Evolutionary conservation across 2,888 invertebrate genomes (phyloP).

Genomic region (Melanchra persicariae): DNA sequence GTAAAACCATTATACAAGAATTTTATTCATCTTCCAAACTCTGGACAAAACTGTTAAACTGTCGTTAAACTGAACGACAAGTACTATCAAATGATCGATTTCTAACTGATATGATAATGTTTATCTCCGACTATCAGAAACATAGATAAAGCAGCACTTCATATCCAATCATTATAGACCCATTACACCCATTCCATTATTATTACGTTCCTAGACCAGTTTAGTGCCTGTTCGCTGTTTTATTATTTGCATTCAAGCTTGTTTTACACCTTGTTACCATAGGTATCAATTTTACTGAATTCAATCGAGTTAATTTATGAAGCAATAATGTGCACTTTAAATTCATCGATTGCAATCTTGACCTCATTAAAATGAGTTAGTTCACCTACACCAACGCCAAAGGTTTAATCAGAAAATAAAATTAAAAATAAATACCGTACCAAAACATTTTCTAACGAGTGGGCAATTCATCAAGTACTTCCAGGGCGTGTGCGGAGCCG

Average conservation of each 20-base stretch:
- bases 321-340: slow-evolving; percentile 45
- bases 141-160: slow-evolving; percentile 55
- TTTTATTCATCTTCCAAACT: slow-evolving; percentile 49
- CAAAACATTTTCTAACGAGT: slow-evolving; percentile 91
- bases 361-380: slow-evolving; percentile 60
- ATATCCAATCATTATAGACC: slow-evolving; percentile 44
- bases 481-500: slow-evolving; percentile 89
- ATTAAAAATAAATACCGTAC: slow-evolving; percentile 85
- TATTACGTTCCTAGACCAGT: slow-evolving; percentile 29
- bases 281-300: slow-evolving; percentile 44
- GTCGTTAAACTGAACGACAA: slow-evolving; percentile 31
- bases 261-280: slow-evolving; percentile 47
- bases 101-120: slow-evolving; percentile 43
- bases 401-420: slow-evolving; percentile 60
- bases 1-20: slow-evolving; percentile 63
- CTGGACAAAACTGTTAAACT: slow-evolving; percentile 43
- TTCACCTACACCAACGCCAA: slow-evolving; percentile 57
- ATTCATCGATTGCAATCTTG: slow-evolving; percentile 54
- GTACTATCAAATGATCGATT: slow-evolving; percentile 56
- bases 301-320: slow-evolving; percentile 44
- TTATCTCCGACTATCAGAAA: slow-evolving; percentile 51
- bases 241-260: slow-evolving; percentile 48
- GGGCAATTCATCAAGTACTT: slow-evolving; percentile 91
- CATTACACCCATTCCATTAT: slow-evolving; percentile 43
- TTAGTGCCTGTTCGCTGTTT: slow-evolving; percentile 36